These are phyloP conservation scores for Triplophysa yarkandensis DNA, from an alignment of 2,797 vertebrate species.

Conservation along the genomic window DNA sequence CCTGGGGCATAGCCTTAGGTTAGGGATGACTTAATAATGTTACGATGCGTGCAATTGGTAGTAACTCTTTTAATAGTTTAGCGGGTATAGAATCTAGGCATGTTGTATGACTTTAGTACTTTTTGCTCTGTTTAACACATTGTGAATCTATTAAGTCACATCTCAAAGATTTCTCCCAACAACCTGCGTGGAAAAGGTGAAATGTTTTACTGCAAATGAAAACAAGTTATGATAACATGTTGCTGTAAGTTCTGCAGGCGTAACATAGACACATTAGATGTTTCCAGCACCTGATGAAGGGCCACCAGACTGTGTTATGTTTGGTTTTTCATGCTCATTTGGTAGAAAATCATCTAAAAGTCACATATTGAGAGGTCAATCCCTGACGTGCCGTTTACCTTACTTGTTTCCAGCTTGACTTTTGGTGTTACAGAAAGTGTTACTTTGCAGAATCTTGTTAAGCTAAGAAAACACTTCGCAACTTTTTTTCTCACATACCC, in stretches of 20 bases:
- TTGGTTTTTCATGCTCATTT: slow-evolving; percentile 7
- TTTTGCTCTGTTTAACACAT: not conserved
- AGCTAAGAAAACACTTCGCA: slow-evolving; percentile 8
- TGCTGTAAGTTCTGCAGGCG: not conserved
- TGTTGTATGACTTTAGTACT: not conserved
- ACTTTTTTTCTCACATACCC: not conserved
- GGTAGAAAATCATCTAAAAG: not conserved
- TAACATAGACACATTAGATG: not conserved
- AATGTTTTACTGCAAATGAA: not conserved
- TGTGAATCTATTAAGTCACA: not conserved
- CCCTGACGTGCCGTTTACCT: slow-evolving; percentile 19
- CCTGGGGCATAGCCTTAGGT: too few species aligned
- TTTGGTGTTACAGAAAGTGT: slow-evolving; percentile 6
- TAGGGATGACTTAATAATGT: too few species aligned
- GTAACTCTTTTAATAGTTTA: too few species aligned
- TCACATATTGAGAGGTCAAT: slow-evolving; percentile 16
- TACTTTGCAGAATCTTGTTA: slow-evolving; percentile 25
- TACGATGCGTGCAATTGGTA: too few species aligned
- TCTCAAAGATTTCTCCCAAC: not conserved
- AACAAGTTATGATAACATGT: not conserved
- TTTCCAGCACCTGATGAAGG: not conserved
- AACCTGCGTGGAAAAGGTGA: not conserved
- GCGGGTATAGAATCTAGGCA: too few species aligned
- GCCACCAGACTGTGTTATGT: not conserved
- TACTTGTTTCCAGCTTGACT: slow-evolving; percentile 1